Conservation (phyloP, 2,113 vertebrate species). For the Serinus canaria region DNA sequence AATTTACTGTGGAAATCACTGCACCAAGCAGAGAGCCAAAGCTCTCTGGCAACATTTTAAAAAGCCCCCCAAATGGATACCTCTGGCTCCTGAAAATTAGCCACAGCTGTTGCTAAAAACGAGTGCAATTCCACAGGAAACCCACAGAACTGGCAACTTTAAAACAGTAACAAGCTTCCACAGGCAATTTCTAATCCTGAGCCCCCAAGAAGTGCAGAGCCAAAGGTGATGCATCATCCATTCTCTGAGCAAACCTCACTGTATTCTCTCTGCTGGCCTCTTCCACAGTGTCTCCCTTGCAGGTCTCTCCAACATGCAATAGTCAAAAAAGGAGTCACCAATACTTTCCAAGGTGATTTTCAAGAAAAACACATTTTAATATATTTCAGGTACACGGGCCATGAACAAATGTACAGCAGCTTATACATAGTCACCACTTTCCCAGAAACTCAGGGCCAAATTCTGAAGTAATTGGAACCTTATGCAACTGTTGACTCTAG, state of each 20-base stretch:
- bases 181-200: constrained; percentile 40
- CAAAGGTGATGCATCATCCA: constrained; percentile 54
- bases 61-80: background rate
- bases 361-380: constrained; percentile 15
- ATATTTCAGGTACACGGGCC: background rate
- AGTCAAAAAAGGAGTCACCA: background rate
- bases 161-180: constrained; percentile 19
- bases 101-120: constrained; percentile 62
- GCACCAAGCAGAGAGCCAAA: constrained; percentile 8
- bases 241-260: constrained; percentile 19
- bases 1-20: background rate
- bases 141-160: constrained; percentile 58
- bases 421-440: background rate
- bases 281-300: background rate
- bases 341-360: constrained; percentile 10
- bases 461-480: constrained; percentile 37
- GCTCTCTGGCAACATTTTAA: background rate
- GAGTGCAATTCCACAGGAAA: constrained; percentile 62
- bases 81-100: constrained; percentile 61
- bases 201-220: background rate
- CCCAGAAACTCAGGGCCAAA: constrained; percentile 14
- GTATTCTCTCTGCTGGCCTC: background rate
- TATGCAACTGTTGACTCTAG: background rate
- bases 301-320: background rate
- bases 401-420: background rate